Conservation (phyloP, 1,140 invertebrate genomes). For the Lepidurus arcticus region DNA sequence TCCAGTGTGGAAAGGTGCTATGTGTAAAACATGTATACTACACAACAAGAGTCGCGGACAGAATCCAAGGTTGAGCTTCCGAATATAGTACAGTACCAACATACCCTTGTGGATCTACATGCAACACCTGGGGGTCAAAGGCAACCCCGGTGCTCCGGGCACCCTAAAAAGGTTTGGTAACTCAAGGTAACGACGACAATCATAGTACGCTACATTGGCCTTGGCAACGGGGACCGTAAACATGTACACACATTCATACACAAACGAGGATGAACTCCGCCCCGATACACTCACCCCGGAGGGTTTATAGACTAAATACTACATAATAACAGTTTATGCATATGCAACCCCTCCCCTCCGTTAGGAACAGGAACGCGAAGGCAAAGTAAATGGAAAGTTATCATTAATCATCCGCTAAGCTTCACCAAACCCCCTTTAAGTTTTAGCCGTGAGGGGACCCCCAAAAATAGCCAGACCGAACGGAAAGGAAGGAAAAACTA, state of each 20-base stretch:
- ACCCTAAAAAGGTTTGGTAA: neutral
- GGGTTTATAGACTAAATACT: neutral
- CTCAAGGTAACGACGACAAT: neutral
- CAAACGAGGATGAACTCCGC: neutral
- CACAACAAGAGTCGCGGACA: neutral
- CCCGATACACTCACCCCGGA: neutral
- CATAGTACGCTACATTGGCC: neutral
- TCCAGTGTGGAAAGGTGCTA: neutral
- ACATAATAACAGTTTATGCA: neutral
- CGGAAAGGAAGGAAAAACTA: neutral
- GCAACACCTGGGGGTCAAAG: neutral
- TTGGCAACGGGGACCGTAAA: neutral
- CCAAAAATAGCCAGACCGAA: neutral
- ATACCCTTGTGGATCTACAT: neutral
- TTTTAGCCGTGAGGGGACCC: neutral
- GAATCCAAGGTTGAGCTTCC: neutral
- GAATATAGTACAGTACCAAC: too few relatives aligned
- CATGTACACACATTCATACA: neutral
- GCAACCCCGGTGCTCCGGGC: neutral
- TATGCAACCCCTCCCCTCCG: neutral
- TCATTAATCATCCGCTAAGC: neutral
- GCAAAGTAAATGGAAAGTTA: neutral
- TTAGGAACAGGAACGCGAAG: neutral
- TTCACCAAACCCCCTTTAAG: neutral
- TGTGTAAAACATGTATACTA: neutral